phyloP scores from a whole-genome alignment of 2,797 vertebrate genomes.

The Mormyrus hasselquistii region DNA sequence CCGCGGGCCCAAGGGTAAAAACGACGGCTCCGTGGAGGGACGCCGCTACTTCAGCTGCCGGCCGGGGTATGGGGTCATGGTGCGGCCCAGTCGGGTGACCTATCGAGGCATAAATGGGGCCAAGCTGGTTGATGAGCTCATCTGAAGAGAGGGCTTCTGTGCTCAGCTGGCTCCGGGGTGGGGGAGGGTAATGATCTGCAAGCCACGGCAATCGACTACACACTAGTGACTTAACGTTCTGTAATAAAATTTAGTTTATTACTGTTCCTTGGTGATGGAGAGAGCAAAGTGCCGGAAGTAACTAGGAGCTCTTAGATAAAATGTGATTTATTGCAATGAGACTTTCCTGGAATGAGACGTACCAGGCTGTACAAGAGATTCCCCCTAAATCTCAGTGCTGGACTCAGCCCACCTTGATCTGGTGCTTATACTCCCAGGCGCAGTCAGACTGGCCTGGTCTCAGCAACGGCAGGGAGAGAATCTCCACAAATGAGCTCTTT shows the following conservation, averaged over 20 bases:
- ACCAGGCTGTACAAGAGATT: background rate
- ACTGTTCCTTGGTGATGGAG: background rate
- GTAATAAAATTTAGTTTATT: conserved; percentile 5
- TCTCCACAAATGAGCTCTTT: background rate
- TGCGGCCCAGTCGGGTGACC: conserved; percentile 85
- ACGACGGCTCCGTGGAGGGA: conserved; percentile 80
- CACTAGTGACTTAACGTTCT: conserved; percentile 15
- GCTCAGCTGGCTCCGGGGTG: background rate
- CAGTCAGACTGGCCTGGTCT: background rate
- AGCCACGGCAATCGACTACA: background rate
- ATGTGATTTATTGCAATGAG: background rate
- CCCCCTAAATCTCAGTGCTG: background rate
- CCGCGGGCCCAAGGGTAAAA: conserved; percentile 77
- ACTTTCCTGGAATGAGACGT: background rate
- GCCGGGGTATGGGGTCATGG: conserved; percentile 76
- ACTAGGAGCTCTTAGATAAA: background rate
- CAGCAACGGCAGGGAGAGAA: background rate
- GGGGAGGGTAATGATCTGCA: background rate
- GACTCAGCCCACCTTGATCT: background rate
- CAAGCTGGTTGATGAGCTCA: conserved; percentile 73
- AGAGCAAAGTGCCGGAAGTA: background rate
- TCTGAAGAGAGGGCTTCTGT: conserved; percentile 39
- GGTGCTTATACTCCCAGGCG: background rate
- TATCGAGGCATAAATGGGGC: conserved; percentile 86
- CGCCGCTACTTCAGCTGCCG: conserved; percentile 85